These are phyloP conservation scores for Leptopilina myrica DNA, from an alignment of 2,888 invertebrate genomes.

Conservation along the genomic window DNA sequence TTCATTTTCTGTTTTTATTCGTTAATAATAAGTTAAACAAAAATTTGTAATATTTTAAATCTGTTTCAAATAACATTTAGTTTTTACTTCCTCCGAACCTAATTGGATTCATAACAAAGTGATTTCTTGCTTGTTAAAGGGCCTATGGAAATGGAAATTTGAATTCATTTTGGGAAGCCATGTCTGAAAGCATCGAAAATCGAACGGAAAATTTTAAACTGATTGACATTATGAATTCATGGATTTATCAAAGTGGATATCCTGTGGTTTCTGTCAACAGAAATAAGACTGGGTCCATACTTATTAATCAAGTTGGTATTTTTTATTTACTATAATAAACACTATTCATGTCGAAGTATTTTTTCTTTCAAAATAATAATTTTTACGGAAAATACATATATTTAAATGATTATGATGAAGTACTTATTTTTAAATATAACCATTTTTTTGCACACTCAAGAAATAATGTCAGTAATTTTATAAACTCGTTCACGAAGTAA, in stretches of 20 bases:
- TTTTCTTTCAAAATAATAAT: no score
- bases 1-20: no score
- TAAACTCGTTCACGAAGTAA: neutral
- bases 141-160: constrained; percentile 59
- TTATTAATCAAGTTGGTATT: constrained; percentile 74
- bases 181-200: constrained; percentile 57
- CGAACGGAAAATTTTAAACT: neutral
- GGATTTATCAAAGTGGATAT: constrained; percentile 83
- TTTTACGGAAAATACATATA: no score
- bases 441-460: no score
- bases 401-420: no score
- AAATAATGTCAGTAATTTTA: neutral
- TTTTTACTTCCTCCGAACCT: no score
- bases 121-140: constrained; percentile 55
- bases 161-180: constrained; percentile 61
- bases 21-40: no score
- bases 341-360: no score
- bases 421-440: no score
- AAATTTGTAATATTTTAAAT: no score
- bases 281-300: constrained; percentile 71
- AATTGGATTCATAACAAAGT: neutral
- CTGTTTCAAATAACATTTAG: no score
- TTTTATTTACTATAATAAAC: neutral
- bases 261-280: constrained; percentile 81
- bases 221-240: constrained; percentile 74